Evolutionary conservation across 1,140 invertebrate genomes (phyloP).

Genomic region (Lasioglossum baleicum): DNA sequence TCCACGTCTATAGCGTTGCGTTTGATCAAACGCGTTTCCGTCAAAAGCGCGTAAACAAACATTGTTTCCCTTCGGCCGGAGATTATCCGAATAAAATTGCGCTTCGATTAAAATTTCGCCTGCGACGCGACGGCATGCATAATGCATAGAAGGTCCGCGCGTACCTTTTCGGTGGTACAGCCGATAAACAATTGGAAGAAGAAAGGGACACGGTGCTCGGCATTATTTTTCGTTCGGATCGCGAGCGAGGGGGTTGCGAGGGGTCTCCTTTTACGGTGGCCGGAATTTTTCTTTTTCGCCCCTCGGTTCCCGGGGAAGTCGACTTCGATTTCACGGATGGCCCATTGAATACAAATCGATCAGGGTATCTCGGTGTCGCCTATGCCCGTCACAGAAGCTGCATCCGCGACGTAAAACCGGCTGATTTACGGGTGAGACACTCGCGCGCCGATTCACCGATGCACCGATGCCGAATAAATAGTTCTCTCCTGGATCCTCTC

Average conservation of each 20-base stretch:
- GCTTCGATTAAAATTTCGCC: neutral
- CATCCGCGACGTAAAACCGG: conserved; percentile 13
- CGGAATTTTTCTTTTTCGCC: conserved; percentile 35
- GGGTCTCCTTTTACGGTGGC: conserved; percentile 34
- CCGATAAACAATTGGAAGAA: neutral
- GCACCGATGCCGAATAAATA: conserved; percentile 20
- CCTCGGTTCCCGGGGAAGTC: neutral
- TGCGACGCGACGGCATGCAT: neutral
- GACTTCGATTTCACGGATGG: conserved; percentile 19
- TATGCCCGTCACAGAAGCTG: conserved; percentile 20
- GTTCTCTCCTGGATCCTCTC: conserved; percentile 9
- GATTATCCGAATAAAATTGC: neutral
- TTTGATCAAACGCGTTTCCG: no score
- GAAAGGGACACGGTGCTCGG: neutral
- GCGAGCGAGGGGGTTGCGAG: no score
- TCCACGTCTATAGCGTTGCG: no score
- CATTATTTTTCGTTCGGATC: neutral
- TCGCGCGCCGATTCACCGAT: neutral
- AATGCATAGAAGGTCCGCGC: neutral
- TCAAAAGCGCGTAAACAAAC: no score
- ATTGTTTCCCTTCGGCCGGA: no score
- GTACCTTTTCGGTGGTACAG: neutral
- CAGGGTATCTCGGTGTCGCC: conserved; percentile 15
- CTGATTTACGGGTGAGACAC: conserved; percentile 49
- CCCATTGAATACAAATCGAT: conserved; percentile 45